Base-by-base conservation (phyloP, 35 echinoderm and acorn worm genomes). In the Apostichopus californicus region DNA sequence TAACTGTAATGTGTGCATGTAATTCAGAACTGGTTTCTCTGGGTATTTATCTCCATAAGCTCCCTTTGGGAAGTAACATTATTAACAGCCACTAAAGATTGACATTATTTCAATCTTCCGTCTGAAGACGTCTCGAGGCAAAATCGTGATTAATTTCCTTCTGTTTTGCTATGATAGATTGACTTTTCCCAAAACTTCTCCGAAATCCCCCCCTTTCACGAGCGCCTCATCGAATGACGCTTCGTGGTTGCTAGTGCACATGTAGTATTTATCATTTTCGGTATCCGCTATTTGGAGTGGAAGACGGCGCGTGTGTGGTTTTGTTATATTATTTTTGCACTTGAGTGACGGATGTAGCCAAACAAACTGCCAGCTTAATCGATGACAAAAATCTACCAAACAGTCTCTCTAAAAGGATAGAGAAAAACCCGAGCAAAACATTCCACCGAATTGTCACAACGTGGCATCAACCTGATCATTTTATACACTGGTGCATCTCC, bases 81-180 rank as follows among this genome's bases (percentile, higher is more conserved):
- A 85, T 58, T 85, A 85, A 85, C 81, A 85, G 81, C 81, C 81
- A 85, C 81, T 85, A 85, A 85, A 85, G 81, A 85, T 58, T 85
- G 81, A 85, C 81, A 85, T 85, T 85, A 85, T 85, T 85, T 85
- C 81, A 85, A 85, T 85, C 57, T 85, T 85, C 81, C 81, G 81
- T 58, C 81, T 85, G 55, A 85, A 85, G 81, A 85, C 81, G 57
- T 85, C 81, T 85, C 81, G 57, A 60, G 81, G 81, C 81, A 59
- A 85, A 85, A 58, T 85, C 55, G 81, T 85, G 81, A 85, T 85
- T 85, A 85, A 85, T 85, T 85, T 85, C 57, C 81, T 22, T 85
- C 81, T 58, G 81, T 85, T 85, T 59, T 85, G 81, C 10, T 8
- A 59, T 85, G 81, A 85, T 85, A 85, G 81, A 85, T 85, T 85